Conservation (phyloP, 1,140 invertebrate species). For the Araneus ventricosus region DNA sequence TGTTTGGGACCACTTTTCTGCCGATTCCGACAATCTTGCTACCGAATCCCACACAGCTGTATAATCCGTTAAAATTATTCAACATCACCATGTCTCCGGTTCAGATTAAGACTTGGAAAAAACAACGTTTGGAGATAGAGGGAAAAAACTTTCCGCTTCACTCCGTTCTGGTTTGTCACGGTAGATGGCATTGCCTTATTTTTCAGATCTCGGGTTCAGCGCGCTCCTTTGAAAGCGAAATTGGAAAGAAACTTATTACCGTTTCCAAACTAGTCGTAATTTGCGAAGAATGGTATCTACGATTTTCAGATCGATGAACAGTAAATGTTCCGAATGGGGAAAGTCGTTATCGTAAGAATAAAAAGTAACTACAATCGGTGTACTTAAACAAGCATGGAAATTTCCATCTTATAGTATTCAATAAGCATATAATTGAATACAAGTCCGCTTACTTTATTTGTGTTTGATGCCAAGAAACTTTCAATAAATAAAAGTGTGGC, state of each 20-base stretch:
- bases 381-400: too few relatives aligned
- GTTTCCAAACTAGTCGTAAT: not conserved
- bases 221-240: not conserved
- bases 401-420: too few relatives aligned
- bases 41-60: not conserved
- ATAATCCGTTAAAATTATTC: slow-evolving; percentile 20
- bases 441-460: too few relatives aligned
- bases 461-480: too few relatives aligned
- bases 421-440: too few relatives aligned
- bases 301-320: not conserved
- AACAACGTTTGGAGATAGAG: not conserved
- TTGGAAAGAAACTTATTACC: not conserved
- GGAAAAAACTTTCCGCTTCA: slow-evolving; percentile 19
- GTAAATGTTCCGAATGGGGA: too few relatives aligned
- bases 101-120: not conserved
- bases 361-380: too few relatives aligned
- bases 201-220: not conserved
- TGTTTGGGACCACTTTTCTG: not conserved
- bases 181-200: not conserved
- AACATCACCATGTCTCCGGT: slow-evolving; percentile 8
- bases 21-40: not conserved
- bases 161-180: not conserved
- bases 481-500: too few relatives aligned
- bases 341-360: too few relatives aligned
- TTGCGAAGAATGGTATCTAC: not conserved